phyloP scores from a whole-genome alignment of 2,113 vertebrate species.

The Anarhynchus alexandrinus region DNA sequence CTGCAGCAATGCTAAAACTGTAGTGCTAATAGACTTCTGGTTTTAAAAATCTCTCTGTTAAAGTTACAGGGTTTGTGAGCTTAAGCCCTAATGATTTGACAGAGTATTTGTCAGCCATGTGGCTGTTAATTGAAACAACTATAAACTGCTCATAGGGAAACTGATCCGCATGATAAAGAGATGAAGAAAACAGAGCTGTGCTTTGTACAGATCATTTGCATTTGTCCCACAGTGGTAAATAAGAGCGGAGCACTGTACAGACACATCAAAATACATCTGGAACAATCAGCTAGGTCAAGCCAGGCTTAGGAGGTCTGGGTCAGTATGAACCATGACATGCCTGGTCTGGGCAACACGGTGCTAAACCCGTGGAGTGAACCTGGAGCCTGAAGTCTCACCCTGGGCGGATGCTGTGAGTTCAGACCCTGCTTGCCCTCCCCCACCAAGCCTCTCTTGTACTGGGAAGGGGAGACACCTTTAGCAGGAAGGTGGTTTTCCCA shows the following conservation, averaged over 20 bases:
- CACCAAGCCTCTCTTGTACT: not conserved
- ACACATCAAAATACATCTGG: not conserved
- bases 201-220: not conserved
- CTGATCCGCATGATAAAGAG: not conserved
- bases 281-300: slow-evolving; percentile 19
- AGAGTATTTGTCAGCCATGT: not conserved
- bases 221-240: not conserved
- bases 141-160: not conserved
- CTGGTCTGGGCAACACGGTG: not conserved
- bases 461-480: not conserved
- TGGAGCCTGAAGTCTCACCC: not conserved
- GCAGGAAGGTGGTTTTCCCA: slow-evolving; percentile 40
- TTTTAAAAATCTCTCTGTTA: not conserved
- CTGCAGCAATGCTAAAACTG: not conserved
- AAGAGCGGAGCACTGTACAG: not conserved
- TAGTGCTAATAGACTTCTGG: not conserved
- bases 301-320: slow-evolving; percentile 38
- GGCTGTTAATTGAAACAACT: not conserved
- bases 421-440: not conserved
- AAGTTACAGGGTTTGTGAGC: not conserved
- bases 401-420: not conserved
- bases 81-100: not conserved
- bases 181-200: not conserved
- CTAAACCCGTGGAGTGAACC: not conserved
- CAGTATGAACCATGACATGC: not conserved